Evolutionary conservation across 2,888 invertebrate genomes (phyloP).

Genomic region (Heliconius charithonia): DNA sequence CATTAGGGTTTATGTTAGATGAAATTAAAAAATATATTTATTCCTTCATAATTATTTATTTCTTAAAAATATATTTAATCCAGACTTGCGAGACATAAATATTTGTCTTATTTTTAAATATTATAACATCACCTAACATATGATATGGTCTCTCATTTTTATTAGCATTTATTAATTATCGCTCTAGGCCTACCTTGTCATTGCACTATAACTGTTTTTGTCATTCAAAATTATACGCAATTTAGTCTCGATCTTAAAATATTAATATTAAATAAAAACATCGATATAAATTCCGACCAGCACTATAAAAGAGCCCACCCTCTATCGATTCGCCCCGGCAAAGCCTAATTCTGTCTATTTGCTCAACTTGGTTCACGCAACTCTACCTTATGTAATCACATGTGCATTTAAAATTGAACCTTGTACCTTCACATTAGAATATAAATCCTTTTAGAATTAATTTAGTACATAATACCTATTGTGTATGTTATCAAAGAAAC

Average conservation of each 20-base stretch:
- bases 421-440: background rate
- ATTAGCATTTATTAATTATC: too few species aligned
- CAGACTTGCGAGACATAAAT: too few species aligned
- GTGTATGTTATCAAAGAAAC: constrained; percentile 12
- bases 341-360: constrained; percentile 75
- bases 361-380: constrained; percentile 44
- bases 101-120: too few species aligned
- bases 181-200: too few species aligned
- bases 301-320: constrained; percentile 61
- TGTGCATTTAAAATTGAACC: constrained; percentile 22
- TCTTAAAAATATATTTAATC: too few species aligned
- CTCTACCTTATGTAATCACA: constrained; percentile 11
- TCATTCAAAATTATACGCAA: too few species aligned
- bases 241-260: background rate
- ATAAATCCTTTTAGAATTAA: background rate
- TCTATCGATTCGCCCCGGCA: constrained; percentile 73
- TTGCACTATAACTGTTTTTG: too few species aligned
- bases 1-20: too few species aligned
- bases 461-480: constrained; percentile 22
- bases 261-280: background rate
- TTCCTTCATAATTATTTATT: too few species aligned
- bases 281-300: constrained; percentile 49
- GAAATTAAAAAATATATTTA: too few species aligned
- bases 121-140: too few species aligned
- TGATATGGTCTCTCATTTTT: too few species aligned